phyloP scores from a whole-genome alignment of 2,888 invertebrate genomes.

The Parnassius mnemosyne region DNA sequence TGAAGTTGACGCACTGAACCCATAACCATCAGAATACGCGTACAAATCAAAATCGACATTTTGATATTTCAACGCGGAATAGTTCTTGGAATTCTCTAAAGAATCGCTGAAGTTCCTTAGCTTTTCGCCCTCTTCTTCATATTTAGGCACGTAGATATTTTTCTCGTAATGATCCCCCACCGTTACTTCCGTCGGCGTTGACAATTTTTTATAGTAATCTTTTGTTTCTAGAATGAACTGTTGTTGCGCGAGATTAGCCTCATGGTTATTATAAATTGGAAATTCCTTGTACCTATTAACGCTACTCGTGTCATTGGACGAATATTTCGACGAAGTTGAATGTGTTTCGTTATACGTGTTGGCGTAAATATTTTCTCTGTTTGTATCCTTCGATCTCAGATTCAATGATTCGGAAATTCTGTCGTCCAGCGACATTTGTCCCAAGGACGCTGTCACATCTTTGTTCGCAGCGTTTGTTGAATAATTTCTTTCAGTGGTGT shows the following conservation, averaged over 20 bases:
- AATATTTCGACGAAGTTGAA: conserved; percentile 38
- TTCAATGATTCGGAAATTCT: conserved; percentile 73
- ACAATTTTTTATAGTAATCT: conserved; percentile 69
- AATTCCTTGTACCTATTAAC: conserved; percentile 54
- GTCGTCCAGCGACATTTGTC: conserved; percentile 70
- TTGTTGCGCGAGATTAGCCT: conserved; percentile 56
- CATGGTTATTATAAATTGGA: conserved; percentile 61
- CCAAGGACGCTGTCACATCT: conserved; percentile 43
- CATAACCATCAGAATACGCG: conserved; percentile 41
- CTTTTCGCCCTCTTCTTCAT: conserved; percentile 63
- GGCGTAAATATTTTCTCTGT: conserved; percentile 58
- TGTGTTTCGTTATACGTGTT: conserved; percentile 43
- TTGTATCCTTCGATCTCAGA: conserved; percentile 67
- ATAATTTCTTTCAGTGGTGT: conserved; percentile 48
- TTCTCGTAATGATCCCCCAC: conserved; percentile 62
- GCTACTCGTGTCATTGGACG: conserved; percentile 30
- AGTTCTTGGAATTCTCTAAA: conserved; percentile 68
- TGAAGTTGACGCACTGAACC: conserved; percentile 43
- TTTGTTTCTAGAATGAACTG: conserved; percentile 67
- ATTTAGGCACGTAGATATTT: conserved; percentile 68
- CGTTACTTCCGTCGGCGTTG: conserved; percentile 50
- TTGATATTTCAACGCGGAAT: conserved; percentile 67
- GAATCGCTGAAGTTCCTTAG: conserved; percentile 64
- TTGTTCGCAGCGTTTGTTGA: conserved; percentile 31
- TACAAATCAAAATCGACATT: conserved; percentile 56